These are phyloP conservation scores for Tryphoninae sp. DNA, from an alignment of 2,888 invertebrate species.

Conservation along the genomic window DNA sequence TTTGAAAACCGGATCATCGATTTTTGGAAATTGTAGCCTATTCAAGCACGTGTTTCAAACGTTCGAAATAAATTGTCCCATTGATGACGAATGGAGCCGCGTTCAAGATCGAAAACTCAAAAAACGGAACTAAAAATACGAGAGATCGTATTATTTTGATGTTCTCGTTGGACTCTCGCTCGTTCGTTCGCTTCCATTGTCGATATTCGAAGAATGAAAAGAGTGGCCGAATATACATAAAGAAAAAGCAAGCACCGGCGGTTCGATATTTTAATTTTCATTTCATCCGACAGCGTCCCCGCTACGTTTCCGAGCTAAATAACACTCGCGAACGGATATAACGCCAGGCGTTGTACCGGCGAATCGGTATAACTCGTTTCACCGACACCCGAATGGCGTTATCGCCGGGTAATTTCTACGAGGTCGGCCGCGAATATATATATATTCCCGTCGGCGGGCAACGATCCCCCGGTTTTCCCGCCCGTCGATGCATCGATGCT, in stretches of 20 bases:
- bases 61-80: too few species aligned
- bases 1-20: too few species aligned
- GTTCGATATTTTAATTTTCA: slow-evolving; percentile 13
- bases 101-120: too few species aligned
- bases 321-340: not conserved
- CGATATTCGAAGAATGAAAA: slow-evolving; percentile 13
- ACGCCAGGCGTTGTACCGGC: slow-evolving; percentile 4
- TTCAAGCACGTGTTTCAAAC: too few species aligned
- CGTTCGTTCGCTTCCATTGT: not conserved
- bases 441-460: not conserved
- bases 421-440: slow-evolving; percentile 22
- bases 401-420: slow-evolving; percentile 70
- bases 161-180: not conserved
- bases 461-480: slow-evolving; percentile 10
- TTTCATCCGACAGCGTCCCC: slow-evolving; percentile 9
- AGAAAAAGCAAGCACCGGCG: not conserved
- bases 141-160: not conserved
- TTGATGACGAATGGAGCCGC: too few species aligned
- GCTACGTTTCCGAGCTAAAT: slow-evolving; percentile 8
- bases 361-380: slow-evolving; percentile 56
- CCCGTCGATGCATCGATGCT: slow-evolving; percentile 14
- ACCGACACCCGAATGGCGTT: slow-evolving; percentile 70
- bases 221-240: not conserved
- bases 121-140: too few species aligned
- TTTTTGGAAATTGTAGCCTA: too few species aligned